Percentiles rank a stretch among this genome's conserved stretches.
Conservation (phyloP, 2,113 vertebrate genomes). For the Hyperopisus bebe region DNA sequence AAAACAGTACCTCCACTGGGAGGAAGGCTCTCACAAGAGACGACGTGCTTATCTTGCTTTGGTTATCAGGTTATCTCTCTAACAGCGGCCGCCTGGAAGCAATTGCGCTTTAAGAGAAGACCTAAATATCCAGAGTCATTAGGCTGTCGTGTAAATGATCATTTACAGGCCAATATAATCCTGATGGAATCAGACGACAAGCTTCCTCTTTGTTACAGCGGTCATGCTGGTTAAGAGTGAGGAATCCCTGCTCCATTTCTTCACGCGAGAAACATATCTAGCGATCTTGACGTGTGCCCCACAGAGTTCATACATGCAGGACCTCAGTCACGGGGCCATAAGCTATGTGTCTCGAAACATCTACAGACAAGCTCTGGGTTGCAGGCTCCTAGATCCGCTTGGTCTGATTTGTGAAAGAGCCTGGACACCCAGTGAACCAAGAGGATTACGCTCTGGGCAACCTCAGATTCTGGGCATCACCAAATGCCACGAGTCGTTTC, state of each 20-base stretch:
- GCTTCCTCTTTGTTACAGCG: slow-evolving; percentile 15
- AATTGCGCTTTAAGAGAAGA: slow-evolving; percentile 41
- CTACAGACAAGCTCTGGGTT: not conserved
- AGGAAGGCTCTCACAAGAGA: slow-evolving; percentile 38
- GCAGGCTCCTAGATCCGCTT: not conserved
- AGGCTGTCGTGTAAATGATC: slow-evolving; percentile 3
- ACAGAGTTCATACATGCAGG: not conserved
- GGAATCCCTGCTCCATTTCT: slow-evolving; percentile 46
- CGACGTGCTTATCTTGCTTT: slow-evolving; percentile 40
- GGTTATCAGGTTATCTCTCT: slow-evolving; percentile 38
- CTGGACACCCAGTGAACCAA: not conserved
- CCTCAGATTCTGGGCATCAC: not conserved
- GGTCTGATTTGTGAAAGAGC: not conserved
- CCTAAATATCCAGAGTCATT: slow-evolving; percentile 4
- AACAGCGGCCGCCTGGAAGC: slow-evolving; percentile 39
- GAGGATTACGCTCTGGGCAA: not conserved
- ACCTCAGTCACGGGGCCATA: not conserved
- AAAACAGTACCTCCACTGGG: slow-evolving; percentile 28
- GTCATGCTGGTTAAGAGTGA: slow-evolving; percentile 36
- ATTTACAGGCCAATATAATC: slow-evolving; percentile 15
- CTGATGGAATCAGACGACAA: not conserved
- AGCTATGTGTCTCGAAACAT: not conserved
- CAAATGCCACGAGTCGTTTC: not conserved
- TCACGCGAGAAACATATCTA: slow-evolving; percentile 19
- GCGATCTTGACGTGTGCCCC: too few relatives aligned